These are phyloP conservation scores for Amazona ochrocephala DNA, from an alignment of 2,797 vertebrate species.

Conservation along the genomic window DNA sequence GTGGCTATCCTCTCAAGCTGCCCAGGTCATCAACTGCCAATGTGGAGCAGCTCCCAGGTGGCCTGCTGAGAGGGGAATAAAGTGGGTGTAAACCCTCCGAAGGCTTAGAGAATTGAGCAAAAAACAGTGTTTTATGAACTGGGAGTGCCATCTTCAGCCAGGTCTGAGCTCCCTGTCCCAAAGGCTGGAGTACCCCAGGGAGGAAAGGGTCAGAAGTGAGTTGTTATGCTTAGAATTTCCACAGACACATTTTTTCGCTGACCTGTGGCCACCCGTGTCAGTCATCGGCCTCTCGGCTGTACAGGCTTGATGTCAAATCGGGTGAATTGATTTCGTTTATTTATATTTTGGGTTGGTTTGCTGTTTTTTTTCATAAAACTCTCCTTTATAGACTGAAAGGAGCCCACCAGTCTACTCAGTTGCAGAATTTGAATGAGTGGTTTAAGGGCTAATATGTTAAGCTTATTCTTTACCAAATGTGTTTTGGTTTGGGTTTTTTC, in stretches of 20 bases:
- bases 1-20: background rate
- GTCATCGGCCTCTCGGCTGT: rapidly evolving
- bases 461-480: background rate
- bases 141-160: background rate
- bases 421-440: background rate
- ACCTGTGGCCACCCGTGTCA: background rate
- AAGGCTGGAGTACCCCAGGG: background rate
- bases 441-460: constrained; percentile 10
- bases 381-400: background rate
- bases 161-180: background rate
- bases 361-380: background rate
- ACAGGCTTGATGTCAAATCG: background rate
- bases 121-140: background rate
- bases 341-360: background rate
- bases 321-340: background rate
- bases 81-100: background rate
- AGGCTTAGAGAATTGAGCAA: background rate
- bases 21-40: background rate
- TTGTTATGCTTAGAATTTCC: background rate
- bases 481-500: background rate
- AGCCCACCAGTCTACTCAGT: background rate
- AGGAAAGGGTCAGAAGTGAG: background rate
- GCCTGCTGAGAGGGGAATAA: background rate
- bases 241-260: background rate
- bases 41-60: background rate